Evolutionary conservation across 53 echinoderm and acorn worm genomes (phyloP).

Genomic region (Patiria pectinifera): DNA sequence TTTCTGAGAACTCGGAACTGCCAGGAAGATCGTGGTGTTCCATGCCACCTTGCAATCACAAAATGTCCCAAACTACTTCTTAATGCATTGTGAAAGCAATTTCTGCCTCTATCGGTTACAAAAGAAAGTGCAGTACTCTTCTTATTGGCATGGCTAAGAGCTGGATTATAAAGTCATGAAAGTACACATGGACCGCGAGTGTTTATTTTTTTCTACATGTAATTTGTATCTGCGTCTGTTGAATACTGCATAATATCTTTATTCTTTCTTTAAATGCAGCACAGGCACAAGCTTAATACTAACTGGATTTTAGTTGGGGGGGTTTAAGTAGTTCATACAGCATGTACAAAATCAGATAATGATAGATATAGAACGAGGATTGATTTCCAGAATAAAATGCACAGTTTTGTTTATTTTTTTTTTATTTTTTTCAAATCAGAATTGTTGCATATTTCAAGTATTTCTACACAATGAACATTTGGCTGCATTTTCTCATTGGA

Average conservation of each 20-base stretch:
- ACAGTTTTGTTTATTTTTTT: neutral
- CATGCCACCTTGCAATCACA: neutral
- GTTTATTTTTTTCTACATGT: neutral
- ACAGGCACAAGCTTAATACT: neutral
- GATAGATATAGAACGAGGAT: neutral
- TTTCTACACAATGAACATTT: neutral
- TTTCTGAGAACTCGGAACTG: neutral
- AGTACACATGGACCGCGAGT: too few species aligned
- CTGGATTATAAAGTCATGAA: too few species aligned
- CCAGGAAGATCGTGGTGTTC: neutral
- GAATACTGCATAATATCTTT: neutral
- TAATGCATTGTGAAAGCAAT: too few species aligned
- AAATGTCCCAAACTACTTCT: neutral
- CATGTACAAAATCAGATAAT: neutral
- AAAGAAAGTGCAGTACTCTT: too few species aligned
- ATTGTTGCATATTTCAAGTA: neutral
- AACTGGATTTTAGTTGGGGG: neutral
- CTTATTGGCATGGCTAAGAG: too few species aligned
- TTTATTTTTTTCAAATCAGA: neutral
- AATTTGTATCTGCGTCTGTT: neutral
- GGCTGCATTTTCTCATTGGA: neutral
- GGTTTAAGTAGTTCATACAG: neutral
- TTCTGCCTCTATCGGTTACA: too few species aligned
- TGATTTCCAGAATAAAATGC: too few species aligned
- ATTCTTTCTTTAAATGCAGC: neutral